Evolutionary conservation across 2,797 vertebrate genomes (phyloP), one percentile per base, ranked within the genome.

Genomic region (Spinus pinus): DNA sequence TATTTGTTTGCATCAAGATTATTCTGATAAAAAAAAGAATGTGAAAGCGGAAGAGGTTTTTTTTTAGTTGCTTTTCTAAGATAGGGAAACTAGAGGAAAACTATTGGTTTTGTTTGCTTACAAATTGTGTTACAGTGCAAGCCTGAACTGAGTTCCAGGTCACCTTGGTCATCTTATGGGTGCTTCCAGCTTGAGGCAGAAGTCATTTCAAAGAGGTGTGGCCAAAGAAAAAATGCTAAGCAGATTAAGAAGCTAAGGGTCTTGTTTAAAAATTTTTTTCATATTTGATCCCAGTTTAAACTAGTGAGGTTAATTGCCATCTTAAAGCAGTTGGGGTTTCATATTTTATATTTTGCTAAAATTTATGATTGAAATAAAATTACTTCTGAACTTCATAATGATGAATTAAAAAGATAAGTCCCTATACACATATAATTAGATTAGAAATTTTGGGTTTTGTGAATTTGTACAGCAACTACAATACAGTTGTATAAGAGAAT

Each of bases 351-450:
- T 85, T 87, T 80, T 81, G 10, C 30, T 91, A 71, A 84, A 87
- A 75, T 78, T 81, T 91, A n/a, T 79, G 65, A 71, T 61, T 84
- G 30, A 92, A 92, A 94, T 84, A 85, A 87, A 93, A 89, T 72
- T 65, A 69, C 25, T 70, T 71, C 21, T 91, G 35, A 66, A 69
- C n/a, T 87, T 85, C 15, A 3, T 72, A 25, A 56, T 54, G 25
- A 72, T 80, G 58, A 75, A 75, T 15, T 72, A 15, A 10, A 28
- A 82, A 88, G 30, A 74, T 54, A 90, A 90, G 91, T 66, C 12
- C 46, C 81, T 81, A 71, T 44, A 42, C 56, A 87, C 13, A 33
- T 62, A 31, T 66, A 91, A 69, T 75, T 91, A 72, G 51, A 79
- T 82, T 92, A 85, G 79, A 86, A 57, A 65, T 89, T 81, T 89